These are phyloP conservation scores for Alouatta palliata DNA, from an alignment of 2,113 vertebrate species.

Conservation along the genomic window DNA sequence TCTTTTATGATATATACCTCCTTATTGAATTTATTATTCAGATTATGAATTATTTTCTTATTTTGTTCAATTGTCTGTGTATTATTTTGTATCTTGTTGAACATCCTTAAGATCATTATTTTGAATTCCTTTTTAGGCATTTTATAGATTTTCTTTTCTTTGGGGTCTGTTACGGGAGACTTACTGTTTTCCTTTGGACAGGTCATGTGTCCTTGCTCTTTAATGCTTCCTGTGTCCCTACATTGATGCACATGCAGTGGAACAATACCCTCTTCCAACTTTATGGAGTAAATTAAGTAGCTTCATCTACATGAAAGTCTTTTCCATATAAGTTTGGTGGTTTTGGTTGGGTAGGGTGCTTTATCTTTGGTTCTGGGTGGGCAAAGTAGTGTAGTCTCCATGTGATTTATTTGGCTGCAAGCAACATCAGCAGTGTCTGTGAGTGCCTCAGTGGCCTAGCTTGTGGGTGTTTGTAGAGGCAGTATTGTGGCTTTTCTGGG, in stretches of 20 bases:
- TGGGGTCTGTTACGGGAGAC: background rate
- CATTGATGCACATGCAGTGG: background rate
- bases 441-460: background rate
- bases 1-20: too few relatives aligned
- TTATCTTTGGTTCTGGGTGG: background rate
- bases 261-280: background rate
- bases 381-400: background rate
- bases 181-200: background rate
- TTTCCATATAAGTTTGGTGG: background rate
- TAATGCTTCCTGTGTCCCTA: background rate
- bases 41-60: background rate
- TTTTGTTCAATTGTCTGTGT: background rate
- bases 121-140: background rate
- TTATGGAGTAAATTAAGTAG: background rate
- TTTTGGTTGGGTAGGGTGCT: background rate
- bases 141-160: background rate
- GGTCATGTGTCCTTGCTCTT: background rate
- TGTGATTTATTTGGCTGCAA: background rate
- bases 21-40: background rate
- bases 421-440: background rate
- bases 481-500: background rate
- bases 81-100: background rate
- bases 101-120: background rate
- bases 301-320: too few relatives aligned
- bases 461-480: background rate